These are phyloP conservation scores for Odontomyia ornata DNA, from an alignment of 2,888 invertebrate genomes.

Conservation along the genomic window DNA sequence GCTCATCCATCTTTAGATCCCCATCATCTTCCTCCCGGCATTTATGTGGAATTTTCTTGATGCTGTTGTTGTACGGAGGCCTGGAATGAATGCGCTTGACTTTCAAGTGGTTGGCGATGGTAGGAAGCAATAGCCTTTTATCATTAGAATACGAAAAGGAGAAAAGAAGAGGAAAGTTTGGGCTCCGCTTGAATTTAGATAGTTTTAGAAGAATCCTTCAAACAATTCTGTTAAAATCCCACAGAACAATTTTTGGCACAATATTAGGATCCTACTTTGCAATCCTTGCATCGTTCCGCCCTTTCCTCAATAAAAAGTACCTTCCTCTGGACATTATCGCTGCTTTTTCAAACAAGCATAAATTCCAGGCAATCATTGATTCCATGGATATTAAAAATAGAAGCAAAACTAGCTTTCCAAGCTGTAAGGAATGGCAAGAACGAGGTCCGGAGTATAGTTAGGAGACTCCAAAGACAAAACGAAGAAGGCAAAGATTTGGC, in stretches of 20 bases:
- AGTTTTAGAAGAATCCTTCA: too few species aligned
- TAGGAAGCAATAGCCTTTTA: too few species aligned
- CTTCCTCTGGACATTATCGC: too few species aligned
- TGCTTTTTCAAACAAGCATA: not conserved
- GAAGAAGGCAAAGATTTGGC: not conserved
- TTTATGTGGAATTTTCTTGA: not conserved
- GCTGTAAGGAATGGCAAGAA: not conserved
- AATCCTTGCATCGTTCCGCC: too few species aligned
- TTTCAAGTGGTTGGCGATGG: not conserved
- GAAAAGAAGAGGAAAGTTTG: too few species aligned
- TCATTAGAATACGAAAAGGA: too few species aligned
- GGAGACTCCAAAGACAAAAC: not conserved
- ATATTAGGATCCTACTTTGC: too few species aligned
- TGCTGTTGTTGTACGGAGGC: not conserved
- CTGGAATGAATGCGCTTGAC: not conserved
- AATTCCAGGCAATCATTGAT: not conserved
- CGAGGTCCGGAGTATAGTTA: not conserved
- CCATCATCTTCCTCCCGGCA: not conserved
- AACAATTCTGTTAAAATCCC: too few species aligned
- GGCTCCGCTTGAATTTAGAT: too few species aligned
- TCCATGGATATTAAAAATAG: not conserved
- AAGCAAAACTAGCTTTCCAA: not conserved
- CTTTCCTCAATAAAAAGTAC: too few species aligned
- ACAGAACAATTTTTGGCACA: too few species aligned
- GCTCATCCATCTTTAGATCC: constrained; percentile 1